phyloP scores from a whole-genome alignment of 2,797 vertebrate species.

The Percopsis omiscomaycus region DNA sequence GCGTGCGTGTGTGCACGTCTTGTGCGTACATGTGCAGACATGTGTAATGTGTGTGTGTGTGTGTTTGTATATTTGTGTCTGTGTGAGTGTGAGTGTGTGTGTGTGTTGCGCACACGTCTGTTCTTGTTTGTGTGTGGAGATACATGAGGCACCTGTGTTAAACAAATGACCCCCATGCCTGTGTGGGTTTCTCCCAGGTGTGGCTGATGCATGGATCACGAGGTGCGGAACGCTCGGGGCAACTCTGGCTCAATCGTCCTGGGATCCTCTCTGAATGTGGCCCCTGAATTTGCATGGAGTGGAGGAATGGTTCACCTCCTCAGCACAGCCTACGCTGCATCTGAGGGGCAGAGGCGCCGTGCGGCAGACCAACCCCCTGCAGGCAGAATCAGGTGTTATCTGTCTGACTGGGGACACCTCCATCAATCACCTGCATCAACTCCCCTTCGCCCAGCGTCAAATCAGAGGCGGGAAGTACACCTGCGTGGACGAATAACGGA shows the following conservation, averaged over 20 bases:
- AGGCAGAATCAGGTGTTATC: slow-evolving; percentile 80
- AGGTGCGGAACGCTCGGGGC: slow-evolving; percentile 69
- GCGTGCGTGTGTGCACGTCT: neutral
- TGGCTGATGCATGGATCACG: slow-evolving; percentile 74
- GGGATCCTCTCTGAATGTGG: slow-evolving; percentile 77
- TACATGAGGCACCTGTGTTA: slow-evolving; percentile 69
- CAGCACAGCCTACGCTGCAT: slow-evolving; percentile 50
- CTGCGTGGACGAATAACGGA: slow-evolving; percentile 54
- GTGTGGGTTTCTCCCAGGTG: slow-evolving; percentile 74
- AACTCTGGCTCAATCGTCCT: slow-evolving; percentile 69
- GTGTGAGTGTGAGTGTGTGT: neutral
- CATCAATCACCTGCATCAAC: slow-evolving; percentile 77
- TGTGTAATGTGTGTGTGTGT: neutral
- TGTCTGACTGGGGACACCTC: slow-evolving; percentile 75
- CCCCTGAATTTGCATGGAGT: slow-evolving; percentile 75
- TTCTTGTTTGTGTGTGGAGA: slow-evolving; percentile 16
- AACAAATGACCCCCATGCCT: slow-evolving; percentile 71
- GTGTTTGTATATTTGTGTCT: neutral
- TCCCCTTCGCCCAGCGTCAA: slow-evolving; percentile 68
- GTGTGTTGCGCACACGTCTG: neutral
- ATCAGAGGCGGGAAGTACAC: slow-evolving; percentile 63
- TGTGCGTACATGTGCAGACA: too few relatives aligned
- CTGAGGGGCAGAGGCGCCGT: slow-evolving; percentile 57
- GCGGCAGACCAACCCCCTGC: slow-evolving; percentile 68
- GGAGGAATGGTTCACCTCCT: slow-evolving; percentile 72